phyloP scores from a whole-genome alignment of 2,888 invertebrate species.

The Synanthedon andrenaeformis region DNA sequence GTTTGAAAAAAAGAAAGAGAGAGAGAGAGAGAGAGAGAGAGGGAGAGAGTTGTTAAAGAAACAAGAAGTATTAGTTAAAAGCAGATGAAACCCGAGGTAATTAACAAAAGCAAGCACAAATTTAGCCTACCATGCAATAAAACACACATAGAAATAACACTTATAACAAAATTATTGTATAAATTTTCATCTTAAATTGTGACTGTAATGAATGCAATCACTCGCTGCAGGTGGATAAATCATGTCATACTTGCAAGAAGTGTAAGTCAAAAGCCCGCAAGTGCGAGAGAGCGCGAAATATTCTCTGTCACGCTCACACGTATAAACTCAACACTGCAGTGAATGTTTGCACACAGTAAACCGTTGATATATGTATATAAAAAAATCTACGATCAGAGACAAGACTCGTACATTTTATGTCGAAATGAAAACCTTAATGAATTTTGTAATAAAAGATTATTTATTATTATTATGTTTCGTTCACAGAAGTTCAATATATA shows the following conservation, averaged over 20 bases:
- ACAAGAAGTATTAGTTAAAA: neutral
- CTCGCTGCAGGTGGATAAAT: no score
- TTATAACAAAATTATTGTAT: neutral
- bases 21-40: neutral
- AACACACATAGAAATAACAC: neutral
- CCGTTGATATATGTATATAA: slow-evolving; percentile 22
- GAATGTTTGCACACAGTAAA: slow-evolving; percentile 10
- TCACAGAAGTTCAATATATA: slow-evolving; percentile 68
- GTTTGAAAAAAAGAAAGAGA: neutral
- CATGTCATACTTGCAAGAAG: no score
- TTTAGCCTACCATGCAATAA: neutral
- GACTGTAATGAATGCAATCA: no score
- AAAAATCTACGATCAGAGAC: slow-evolving; percentile 45
- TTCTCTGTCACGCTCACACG: no score
- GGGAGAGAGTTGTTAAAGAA: neutral
- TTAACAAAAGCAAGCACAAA: neutral
- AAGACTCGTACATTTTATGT: slow-evolving; percentile 37
- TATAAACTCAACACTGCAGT: no score
- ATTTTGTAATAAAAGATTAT: slow-evolving; percentile 64
- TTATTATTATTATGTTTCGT: slow-evolving; percentile 56
- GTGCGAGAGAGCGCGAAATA: no score
- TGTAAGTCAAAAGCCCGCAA: no score
- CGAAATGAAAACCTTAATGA: slow-evolving; percentile 49
- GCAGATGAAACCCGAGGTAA: neutral
- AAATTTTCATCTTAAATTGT: slow-evolving; percentile 7